Conservation (phyloP, 2,797 vertebrate species). For the Catharus ustulatus region DNA sequence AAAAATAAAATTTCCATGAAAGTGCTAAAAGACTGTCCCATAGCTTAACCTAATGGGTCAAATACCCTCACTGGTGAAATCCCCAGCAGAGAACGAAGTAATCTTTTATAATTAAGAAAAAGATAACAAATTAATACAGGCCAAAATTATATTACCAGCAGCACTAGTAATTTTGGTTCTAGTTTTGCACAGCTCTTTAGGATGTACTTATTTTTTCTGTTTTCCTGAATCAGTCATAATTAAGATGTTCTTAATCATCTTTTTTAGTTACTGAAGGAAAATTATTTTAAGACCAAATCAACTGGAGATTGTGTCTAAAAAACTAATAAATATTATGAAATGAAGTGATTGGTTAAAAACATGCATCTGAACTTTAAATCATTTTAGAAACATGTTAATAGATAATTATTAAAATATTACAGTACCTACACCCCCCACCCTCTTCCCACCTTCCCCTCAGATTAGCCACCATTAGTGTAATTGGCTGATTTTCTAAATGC, state of each 20-base stretch:
- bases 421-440: rapidly evolving
- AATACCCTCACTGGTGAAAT: background rate
- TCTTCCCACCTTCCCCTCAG: background rate
- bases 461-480: background rate
- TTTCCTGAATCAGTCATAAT: background rate
- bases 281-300: background rate
- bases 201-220: background rate
- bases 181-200: background rate
- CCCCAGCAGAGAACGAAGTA: background rate
- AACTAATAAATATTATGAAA: background rate
- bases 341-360: background rate
- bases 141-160: background rate
- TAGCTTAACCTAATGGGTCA: background rate
- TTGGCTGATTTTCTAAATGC: background rate
- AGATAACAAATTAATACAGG: background rate
- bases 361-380: background rate
- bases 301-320: background rate
- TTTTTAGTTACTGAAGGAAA: background rate
- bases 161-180: background rate
- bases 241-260: background rate
- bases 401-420: background rate
- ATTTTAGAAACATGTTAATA: background rate
- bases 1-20: background rate
- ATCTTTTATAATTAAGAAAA: background rate
- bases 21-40: background rate